phyloP scores from a whole-genome alignment of 2,888 invertebrate genomes.

The Aspidiotus destructor region DNA sequence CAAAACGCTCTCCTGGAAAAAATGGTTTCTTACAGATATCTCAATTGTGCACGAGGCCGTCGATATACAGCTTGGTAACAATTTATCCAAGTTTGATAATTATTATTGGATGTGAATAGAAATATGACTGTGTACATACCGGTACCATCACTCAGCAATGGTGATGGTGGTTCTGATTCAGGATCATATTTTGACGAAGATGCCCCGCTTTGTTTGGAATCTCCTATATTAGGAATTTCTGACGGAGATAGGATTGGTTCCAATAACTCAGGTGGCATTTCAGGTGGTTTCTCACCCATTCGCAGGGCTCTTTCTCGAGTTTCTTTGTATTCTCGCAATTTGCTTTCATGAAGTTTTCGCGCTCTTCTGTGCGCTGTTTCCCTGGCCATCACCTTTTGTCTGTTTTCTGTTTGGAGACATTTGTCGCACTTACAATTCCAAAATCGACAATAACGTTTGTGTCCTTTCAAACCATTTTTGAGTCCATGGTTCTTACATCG shows the following conservation, averaged over 20 bases:
- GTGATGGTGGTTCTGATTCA: too few species aligned
- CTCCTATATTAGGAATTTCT: too few species aligned
- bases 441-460: conserved; percentile 83
- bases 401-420: conserved; percentile 74
- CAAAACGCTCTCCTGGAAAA: too few species aligned
- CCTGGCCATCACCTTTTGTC: conserved; percentile 80
- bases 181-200: too few species aligned
- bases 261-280: conserved; percentile 17
- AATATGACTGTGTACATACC: too few species aligned
- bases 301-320: conserved; percentile 14
- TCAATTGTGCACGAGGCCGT: too few species aligned
- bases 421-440: conserved; percentile 75
- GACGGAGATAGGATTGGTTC: conserved; percentile 19
- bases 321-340: conserved; percentile 7
- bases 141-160: too few species aligned
- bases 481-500: conserved; percentile 86
- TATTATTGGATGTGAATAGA: too few species aligned
- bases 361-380: conserved; percentile 76
- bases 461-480: conserved; percentile 78
- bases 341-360: conserved; percentile 68
- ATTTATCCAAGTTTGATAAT: too few species aligned
- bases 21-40: too few species aligned
- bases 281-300: conserved; percentile 24
- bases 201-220: too few species aligned
- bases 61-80: too few species aligned